phyloP scores from a whole-genome alignment of 1,140 invertebrate genomes.

The Rhopalosiphum padi region DNA sequence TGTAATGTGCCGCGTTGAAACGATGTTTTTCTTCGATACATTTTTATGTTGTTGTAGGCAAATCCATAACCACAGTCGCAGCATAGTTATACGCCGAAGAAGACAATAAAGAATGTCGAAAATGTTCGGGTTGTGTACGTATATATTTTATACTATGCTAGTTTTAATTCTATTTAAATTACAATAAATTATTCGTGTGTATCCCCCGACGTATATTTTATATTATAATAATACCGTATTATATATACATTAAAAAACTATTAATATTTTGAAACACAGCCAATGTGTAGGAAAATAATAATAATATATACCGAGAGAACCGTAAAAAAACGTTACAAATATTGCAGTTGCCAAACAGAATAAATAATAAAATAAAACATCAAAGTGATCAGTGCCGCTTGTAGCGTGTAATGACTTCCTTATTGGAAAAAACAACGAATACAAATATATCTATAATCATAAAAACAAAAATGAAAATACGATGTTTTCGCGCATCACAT shows the following conservation, averaged over 20 bases:
- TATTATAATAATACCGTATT: neutral
- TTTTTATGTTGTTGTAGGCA: neutral
- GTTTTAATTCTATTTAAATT: constrained; percentile 20
- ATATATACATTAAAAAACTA: constrained; percentile 27
- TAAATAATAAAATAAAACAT: neutral
- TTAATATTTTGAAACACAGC: constrained; percentile 35
- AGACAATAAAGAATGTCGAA: neutral
- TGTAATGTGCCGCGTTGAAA: neutral
- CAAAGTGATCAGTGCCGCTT: neutral
- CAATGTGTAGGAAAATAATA: neutral
- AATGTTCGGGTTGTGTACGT: neutral
- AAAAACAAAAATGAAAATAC: neutral
- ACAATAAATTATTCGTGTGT: constrained; percentile 6
- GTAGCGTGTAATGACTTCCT: neutral
- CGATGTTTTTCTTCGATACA: neutral
- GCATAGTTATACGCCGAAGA: neutral
- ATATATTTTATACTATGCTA: neutral
- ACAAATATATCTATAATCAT: neutral
- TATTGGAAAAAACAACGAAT: neutral
- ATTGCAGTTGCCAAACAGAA: neutral
- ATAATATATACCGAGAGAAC: neutral
- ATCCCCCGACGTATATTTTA: neutral
- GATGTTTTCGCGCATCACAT: neutral
- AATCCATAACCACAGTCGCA: neutral
- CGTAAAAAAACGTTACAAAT: constrained; percentile 1